Evolutionary conservation across 2,113 vertebrate species (phyloP).

Genomic region (Calypte anna): DNA sequence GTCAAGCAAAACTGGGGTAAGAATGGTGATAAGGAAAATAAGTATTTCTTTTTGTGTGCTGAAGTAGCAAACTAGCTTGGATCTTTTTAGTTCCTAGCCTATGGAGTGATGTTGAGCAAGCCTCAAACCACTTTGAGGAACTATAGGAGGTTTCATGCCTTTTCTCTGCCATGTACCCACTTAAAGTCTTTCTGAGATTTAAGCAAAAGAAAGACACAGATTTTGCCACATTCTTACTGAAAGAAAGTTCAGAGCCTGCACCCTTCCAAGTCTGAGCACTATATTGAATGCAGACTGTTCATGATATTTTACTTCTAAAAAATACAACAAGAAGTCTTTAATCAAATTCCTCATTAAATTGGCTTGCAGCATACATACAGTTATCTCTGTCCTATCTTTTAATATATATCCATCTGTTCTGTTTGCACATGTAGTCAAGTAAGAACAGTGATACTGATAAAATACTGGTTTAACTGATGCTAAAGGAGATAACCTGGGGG

Average conservation of each 20-base stretch:
- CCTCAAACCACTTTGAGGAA: background rate
- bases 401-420: conserved; percentile 28
- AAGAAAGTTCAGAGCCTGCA: background rate
- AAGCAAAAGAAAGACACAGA: background rate
- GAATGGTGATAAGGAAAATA: background rate
- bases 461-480: conserved; percentile 5
- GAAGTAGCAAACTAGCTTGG: background rate
- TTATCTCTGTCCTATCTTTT: conserved; percentile 23
- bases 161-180: background rate
- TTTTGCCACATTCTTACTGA: background rate
- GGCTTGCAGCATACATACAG: background rate
- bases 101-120: background rate
- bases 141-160: accelerated
- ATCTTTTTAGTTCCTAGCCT: background rate
- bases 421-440: background rate
- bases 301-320: background rate
- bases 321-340: background rate
- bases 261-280: background rate
- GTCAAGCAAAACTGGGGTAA: background rate
- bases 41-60: background rate
- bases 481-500: background rate
- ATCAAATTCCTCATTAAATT: conserved; percentile 9
- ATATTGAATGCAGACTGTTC: background rate
- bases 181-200: background rate
- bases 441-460: background rate